Evolutionary conservation across 92 coral and sea anemone species (phyloP), one percentile per base, ranked within the genome.

Genomic region (Epizoanthus ramosus): DNA sequence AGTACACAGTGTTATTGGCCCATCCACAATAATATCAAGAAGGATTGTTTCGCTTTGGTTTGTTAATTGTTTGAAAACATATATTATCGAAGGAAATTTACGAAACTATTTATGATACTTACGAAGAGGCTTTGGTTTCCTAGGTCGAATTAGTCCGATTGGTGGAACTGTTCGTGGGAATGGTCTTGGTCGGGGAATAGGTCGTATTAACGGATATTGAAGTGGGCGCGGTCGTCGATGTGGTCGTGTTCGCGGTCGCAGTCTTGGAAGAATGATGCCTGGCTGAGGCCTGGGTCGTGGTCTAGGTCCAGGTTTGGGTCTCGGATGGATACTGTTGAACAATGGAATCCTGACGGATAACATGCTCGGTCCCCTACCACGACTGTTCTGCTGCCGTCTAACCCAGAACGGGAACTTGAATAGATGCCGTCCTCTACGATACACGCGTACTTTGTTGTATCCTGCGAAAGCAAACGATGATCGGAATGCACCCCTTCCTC

Each of bases 321-420:
- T 37, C 6, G 81, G 82, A 14, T 61, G 82, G 7, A 63, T 19
- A 22, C 71, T 59, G 6, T 57, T 22, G 45, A 17, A 76, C 28
- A 77, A 41, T 21, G 82, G 82, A 77, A 77, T 77, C 13, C 82
- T 77, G 5, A 77, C 71, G 1, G 82, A 77, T 14, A 77, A 15
- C 22, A 77, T 61, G 57, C 82, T 77, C 3, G 82, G 82, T n/a
- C 82, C 82, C 14, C 41, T 9, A 10, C 82, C 7, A 41, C 16
- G 15, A 19, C 58, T 19, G 21, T 59, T 4, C 66, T 61, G 23
- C 0, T 41, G 37, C 59, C 10, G 33, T 22, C 41, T 60, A 7
- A 77, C 71, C 82, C 82, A 77, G 35, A 17, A 16, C 6, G 75
- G 75, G 16, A 65, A 65, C 17, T 3, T 17, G 41, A 43, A 52